These are phyloP conservation scores for Diarsia dahlii DNA, from an alignment of 2,888 invertebrate genomes.

Conservation along the genomic window DNA sequence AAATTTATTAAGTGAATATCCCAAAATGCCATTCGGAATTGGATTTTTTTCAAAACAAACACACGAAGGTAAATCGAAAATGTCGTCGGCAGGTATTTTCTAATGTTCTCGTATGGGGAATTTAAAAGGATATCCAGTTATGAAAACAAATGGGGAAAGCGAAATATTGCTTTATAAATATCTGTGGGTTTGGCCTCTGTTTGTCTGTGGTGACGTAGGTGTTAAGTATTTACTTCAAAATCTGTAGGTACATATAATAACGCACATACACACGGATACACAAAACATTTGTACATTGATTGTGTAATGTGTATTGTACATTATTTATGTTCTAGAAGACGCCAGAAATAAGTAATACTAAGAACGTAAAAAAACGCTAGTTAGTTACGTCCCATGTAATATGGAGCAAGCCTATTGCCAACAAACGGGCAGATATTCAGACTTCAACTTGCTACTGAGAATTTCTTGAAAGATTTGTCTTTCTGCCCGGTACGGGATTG, in stretches of 20 bases:
- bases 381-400: no score
- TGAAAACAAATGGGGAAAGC: conserved; percentile 33
- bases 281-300: no score
- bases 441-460: no score
- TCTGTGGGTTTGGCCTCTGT: conserved; percentile 5
- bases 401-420: no score
- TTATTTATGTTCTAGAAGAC: no score
- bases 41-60: conserved; percentile 50
- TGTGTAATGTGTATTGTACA: no score
- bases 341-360: no score
- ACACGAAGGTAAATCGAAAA: conserved; percentile 47
- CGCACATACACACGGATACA: no score
- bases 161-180: conserved; percentile 43
- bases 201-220: neutral
- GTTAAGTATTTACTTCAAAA: neutral
- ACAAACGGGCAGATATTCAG: no score
- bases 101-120: conserved; percentile 28
- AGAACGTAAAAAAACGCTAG: no score
- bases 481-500: no score
- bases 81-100: conserved; percentile 44
- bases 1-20: conserved; percentile 64
- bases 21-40: conserved; percentile 50
- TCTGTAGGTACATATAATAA: neutral
- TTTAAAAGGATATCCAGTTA: conserved; percentile 39
- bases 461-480: no score